Percentiles rank a stretch among this genome's conserved stretches.
Evolutionary conservation across 2,113 vertebrate species (phyloP).

Genomic region (Gymnogyps californianus): DNA sequence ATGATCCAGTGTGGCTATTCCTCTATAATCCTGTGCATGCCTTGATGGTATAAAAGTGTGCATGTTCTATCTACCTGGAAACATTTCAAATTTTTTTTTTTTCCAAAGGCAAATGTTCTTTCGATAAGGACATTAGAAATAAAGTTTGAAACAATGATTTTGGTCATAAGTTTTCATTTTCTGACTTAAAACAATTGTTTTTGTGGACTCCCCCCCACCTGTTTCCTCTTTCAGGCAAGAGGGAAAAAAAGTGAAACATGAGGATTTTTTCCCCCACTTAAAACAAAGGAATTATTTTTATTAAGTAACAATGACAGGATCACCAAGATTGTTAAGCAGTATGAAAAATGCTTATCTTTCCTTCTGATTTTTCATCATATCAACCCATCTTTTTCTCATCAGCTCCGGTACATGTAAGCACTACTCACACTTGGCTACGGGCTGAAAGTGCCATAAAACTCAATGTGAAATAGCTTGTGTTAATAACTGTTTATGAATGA

Average conservation of each 20-base stretch:
- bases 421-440: not conserved
- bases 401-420: not conserved
- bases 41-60: not conserved
- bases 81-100: not conserved
- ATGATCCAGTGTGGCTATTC: not conserved
- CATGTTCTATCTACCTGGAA: not conserved
- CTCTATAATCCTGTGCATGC: not conserved
- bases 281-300: not conserved
- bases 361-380: not conserved
- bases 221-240: not conserved
- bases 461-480: not conserved
- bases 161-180: not conserved
- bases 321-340: not conserved
- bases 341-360: not conserved
- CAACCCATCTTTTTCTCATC: not conserved
- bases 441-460: not conserved
- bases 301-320: not conserved
- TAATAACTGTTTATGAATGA: not conserved
- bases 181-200: not conserved
- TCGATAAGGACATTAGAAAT: not conserved
- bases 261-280: not conserved
- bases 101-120: not conserved
- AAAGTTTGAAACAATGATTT: not conserved
- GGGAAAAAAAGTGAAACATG: not conserved
- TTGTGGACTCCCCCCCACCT: rapidly evolving